These are phyloP conservation scores for Apoda limacodes DNA, from an alignment of 2,888 invertebrate species.

Conservation along the genomic window DNA sequence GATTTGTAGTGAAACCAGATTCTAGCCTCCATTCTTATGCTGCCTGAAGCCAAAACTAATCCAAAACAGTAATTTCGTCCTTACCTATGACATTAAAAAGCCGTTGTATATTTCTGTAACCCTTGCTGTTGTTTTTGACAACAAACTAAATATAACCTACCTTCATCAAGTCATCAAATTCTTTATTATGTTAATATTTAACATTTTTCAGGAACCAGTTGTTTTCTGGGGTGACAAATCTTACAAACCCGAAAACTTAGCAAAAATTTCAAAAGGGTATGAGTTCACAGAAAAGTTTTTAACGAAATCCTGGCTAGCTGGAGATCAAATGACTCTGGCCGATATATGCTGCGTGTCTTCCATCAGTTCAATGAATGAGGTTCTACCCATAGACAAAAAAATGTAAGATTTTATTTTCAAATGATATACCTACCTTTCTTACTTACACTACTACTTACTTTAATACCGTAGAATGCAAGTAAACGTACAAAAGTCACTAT, in stretches of 20 bases:
- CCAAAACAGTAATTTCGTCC: no score
- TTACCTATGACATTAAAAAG: no score
- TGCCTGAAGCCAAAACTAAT: no score
- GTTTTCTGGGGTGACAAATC: conserved; percentile 28
- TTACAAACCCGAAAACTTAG: conserved; percentile 15
- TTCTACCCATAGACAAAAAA: conserved; percentile 32
- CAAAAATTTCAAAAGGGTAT: conserved; percentile 7
- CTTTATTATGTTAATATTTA: background rate
- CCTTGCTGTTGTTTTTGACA: no score
- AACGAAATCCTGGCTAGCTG: conserved; percentile 63
- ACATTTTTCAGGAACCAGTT: conserved; percentile 29
- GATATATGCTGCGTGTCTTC: conserved; percentile 68
- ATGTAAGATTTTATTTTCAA: conserved; percentile 37
- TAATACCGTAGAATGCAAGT: no score
- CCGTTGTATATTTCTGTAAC: no score
- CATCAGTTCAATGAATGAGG: conserved; percentile 48
- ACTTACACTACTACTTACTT: no score
- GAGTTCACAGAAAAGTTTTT: conserved; percentile 29
- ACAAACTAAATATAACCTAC: background rate
- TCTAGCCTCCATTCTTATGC: no score
- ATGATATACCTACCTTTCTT: background rate
- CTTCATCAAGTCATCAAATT: background rate
- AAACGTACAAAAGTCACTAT: no score
- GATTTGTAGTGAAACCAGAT: no score
- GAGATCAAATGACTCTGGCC: conserved; percentile 70